Conservation (phyloP, 2,797 vertebrate species). For the Gobionotothen gibberifrons region DNA sequence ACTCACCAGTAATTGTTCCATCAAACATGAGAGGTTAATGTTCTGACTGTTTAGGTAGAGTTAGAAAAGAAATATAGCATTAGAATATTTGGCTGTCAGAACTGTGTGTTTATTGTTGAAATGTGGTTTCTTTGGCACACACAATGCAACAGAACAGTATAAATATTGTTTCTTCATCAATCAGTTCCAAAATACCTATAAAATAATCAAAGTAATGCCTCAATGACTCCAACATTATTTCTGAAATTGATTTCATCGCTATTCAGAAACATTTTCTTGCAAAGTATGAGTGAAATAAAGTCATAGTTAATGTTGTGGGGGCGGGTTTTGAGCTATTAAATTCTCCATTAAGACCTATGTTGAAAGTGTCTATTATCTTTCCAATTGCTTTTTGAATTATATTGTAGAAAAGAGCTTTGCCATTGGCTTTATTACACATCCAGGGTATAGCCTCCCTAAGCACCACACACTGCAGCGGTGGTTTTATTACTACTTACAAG, state of each 20-base stretch:
- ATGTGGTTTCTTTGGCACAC: constrained; percentile 18
- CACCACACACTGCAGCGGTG: constrained; percentile 1
- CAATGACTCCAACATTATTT: constrained; percentile 34
- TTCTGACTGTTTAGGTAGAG: constrained; percentile 22
- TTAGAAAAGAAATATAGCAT: constrained; percentile 7
- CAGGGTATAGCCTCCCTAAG: constrained; percentile 2
- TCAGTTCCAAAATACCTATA: constrained; percentile 21
- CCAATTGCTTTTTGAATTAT: constrained; percentile 34
- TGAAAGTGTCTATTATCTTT: constrained; percentile 47
- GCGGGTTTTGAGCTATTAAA: constrained; percentile 41
- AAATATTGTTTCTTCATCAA: constrained; percentile 9
- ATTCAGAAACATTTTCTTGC: constrained; percentile 32
- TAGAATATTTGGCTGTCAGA: constrained; percentile 2
- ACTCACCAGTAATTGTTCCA: constrained; percentile 50
- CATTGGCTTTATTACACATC: constrained; percentile 31
- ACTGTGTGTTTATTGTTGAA: constrained; percentile 10
- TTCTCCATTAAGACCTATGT: constrained; percentile 39
- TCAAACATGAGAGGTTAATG: constrained; percentile 46
- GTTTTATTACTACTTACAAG: constrained; percentile 5
- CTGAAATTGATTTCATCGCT: constrained; percentile 42
- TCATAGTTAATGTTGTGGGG: constrained; percentile 39
- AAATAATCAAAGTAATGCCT: constrained; percentile 37
- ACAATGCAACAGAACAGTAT: constrained; percentile 1
- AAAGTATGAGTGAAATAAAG: constrained; percentile 38
- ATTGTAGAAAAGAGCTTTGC: constrained; percentile 25